Base-by-base conservation (phyloP, 2,797 vertebrate species). In the Alosa sapidissima region DNA sequence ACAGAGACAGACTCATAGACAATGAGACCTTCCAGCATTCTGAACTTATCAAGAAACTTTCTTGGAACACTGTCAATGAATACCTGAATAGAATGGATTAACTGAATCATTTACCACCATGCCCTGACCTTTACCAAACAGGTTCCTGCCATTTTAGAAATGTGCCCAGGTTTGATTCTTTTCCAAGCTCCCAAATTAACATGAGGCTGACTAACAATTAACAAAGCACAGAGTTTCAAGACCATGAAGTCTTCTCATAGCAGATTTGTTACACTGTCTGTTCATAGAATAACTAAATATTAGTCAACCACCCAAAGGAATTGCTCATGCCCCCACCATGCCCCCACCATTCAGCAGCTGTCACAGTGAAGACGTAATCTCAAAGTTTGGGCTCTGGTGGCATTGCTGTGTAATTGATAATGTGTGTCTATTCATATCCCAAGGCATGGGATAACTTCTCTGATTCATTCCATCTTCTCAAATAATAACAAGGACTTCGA, bases 381-480 rank as follows among this genome's bases (percentile, higher is more conserved):
- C 58, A 81, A 89, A 88, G 84, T 89, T 88, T 92, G 83, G 81
- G 83, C 89, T 84, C 87, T 87, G 83, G 87, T 84, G 81, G 48
- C 8, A 14, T 65, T 75, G 83, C 89, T 89, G 84, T 88, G 86
- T 89, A 91, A 89, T 90, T 87, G 89, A 93, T 91, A 91, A 90
- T 90, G 72, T 88, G 86, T 86, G 88, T 89, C 84, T 88, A 86
- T 90, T 89, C 83, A 86, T 86, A 86, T 91, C 87, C 89, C 87
- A 58, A 65, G 88, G 78, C 88, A 89, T 84, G 83, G 87, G 87
- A 85, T 84, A 72, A 88, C 87, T 90, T 92, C 88, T 84, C 89
- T 89, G 89, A 92, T 92, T 92, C 91, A 92, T 92, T 87, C 88
- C 85, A 87, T 89, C 87, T 87, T 90, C 90, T 88, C 89, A 90